These are phyloP conservation scores for Crotalus adamanteus DNA, from an alignment of 2,797 vertebrate genomes.

Conservation along the genomic window DNA sequence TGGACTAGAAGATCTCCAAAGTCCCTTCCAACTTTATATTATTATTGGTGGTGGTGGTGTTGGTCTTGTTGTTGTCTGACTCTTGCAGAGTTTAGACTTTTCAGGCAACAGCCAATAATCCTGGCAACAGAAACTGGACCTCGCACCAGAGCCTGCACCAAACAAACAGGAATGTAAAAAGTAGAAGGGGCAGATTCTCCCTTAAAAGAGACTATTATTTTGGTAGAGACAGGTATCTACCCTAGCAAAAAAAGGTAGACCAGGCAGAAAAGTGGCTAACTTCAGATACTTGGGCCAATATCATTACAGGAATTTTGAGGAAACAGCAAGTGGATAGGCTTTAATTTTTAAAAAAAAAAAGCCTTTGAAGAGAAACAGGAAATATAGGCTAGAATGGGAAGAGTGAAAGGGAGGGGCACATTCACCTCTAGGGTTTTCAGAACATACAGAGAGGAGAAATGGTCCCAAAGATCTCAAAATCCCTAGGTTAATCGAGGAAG, in stretches of 20 bases:
- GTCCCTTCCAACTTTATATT: too few species aligned
- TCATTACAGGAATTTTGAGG: background rate
- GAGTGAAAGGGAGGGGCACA: background rate
- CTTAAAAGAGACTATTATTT: background rate
- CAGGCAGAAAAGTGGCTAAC: background rate
- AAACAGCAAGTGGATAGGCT: background rate
- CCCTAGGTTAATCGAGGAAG: background rate
- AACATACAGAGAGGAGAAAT: background rate
- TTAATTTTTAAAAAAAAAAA: background rate
- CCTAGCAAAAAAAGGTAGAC: background rate
- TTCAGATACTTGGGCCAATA: background rate
- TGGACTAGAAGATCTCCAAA: too few species aligned
- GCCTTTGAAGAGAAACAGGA: background rate
- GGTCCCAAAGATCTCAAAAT: background rate
- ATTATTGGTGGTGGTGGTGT: too few species aligned
- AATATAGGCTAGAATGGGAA: background rate
- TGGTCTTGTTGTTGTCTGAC: too few species aligned
- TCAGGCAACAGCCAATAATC: background rate
- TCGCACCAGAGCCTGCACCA: background rate
- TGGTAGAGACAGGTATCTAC: background rate
- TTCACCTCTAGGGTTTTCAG: background rate
- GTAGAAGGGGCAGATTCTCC: background rate
- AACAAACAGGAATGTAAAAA: background rate
- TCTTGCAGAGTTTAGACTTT: background rate
- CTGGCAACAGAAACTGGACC: background rate